These are phyloP conservation scores for Micrastur ruficollis DNA, from an alignment of 2,797 vertebrate genomes.

Conservation along the genomic window DNA sequence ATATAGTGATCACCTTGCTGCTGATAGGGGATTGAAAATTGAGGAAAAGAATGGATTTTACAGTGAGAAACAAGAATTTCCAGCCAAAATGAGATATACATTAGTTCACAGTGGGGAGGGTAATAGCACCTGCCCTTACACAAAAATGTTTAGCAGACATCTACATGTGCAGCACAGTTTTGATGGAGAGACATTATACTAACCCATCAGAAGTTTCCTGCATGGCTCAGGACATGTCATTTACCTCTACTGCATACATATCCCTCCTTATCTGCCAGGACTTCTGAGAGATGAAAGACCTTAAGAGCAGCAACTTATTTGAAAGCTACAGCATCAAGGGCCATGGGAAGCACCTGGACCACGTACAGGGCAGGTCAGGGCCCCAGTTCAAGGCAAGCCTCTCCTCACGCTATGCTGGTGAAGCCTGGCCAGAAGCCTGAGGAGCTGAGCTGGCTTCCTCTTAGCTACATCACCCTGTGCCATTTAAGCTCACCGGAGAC, in stretches of 20 bases:
- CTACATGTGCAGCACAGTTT: background rate
- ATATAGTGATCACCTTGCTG: background rate
- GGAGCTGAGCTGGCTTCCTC: background rate
- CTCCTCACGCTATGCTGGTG: background rate
- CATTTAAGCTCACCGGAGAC: background rate
- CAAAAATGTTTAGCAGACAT: background rate
- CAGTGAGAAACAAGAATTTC: background rate
- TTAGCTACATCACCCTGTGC: background rate
- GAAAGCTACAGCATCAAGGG: background rate
- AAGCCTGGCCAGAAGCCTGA: background rate
- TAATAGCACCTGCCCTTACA: background rate
- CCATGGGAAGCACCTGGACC: background rate
- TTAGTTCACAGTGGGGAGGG: background rate
- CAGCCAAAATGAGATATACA: background rate
- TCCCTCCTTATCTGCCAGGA: background rate
- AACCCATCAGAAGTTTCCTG: background rate
- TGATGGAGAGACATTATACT: background rate
- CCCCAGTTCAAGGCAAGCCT: background rate
- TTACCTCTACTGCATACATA: background rate
- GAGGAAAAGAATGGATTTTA: background rate
- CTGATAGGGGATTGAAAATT: background rate
- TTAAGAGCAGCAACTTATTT: background rate
- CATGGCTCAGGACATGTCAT: background rate
- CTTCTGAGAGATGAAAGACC: background rate
- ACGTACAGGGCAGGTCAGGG: background rate